A percentile compares a stretch with the other conserved stretches of the same genome.
phyloP scores from a whole-genome alignment of 35 echinoderm and acorn worm genomes.

The Apostichopus parvimensis region DNA sequence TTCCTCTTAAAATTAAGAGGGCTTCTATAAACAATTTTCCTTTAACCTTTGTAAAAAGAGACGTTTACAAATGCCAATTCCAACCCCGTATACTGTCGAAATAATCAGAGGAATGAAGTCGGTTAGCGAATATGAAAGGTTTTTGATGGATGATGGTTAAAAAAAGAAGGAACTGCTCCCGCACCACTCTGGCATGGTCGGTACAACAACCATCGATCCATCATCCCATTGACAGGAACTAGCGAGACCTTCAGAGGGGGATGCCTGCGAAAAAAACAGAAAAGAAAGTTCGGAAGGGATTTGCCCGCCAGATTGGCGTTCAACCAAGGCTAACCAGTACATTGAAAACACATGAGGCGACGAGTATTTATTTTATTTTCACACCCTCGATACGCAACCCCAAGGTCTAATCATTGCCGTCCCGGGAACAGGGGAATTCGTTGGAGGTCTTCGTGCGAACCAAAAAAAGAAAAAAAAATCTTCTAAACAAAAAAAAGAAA shows the following conservation, averaged over 20 bases:
- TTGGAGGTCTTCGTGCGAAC: not conserved
- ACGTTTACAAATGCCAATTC: not conserved
- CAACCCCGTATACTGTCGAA: not conserved
- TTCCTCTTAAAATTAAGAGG: slow-evolving; percentile 1
- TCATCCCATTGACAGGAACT: slow-evolving; percentile 30
- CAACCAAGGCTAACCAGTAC: slow-evolving; percentile 42
- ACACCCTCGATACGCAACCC: slow-evolving; percentile 27
- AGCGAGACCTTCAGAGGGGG: slow-evolving; percentile 32
- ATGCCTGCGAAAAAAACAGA: not conserved
- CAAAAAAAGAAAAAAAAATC: not conserved
- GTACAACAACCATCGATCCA: slow-evolving; percentile 34
- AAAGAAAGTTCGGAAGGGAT: slow-evolving; percentile 22
- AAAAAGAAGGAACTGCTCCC: not conserved
- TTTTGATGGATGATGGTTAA: slow-evolving; percentile 36
- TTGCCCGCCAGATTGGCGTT: slow-evolving; percentile 45
- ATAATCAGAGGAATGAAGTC: slow-evolving; percentile 15
- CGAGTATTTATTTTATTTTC: slow-evolving; percentile 52
- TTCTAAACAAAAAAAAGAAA: not conserved
- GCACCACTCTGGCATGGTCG: slow-evolving; percentile 34
- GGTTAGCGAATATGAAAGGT: slow-evolving; percentile 45
- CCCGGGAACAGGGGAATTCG: slow-evolving; percentile 3
- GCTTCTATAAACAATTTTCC: slow-evolving; percentile 8
- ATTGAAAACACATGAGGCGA: slow-evolving; percentile 41
- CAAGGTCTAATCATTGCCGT: slow-evolving; percentile 13
- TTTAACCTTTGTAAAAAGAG: not conserved